Conservation (phyloP, 2,113 vertebrate genomes). For the Petroica traversi region DNA sequence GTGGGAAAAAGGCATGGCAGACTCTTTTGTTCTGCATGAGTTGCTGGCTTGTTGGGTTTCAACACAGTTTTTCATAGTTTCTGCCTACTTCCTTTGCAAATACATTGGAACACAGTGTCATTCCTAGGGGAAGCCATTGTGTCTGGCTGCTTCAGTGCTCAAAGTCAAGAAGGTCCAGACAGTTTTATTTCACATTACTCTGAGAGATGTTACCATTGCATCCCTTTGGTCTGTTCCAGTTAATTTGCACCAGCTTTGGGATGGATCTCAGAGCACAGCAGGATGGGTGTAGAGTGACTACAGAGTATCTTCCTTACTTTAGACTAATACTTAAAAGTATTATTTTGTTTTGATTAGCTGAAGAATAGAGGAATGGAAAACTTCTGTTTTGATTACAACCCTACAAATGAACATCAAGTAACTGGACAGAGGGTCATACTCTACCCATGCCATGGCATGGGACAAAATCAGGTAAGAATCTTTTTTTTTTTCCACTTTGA, state of each 20-base stretch:
- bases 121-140: not conserved
- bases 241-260: not conserved
- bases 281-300: not conserved
- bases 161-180: not conserved
- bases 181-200: not conserved
- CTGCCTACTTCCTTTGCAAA: not conserved
- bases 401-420: conserved; percentile 77
- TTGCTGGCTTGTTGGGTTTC: not conserved
- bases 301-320: not conserved
- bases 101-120: not conserved
- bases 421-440: conserved; percentile 83
- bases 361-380: conserved; percentile 83
- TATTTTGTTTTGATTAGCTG: conserved; percentile 75
- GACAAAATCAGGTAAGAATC: conserved; percentile 91
- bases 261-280: not conserved
- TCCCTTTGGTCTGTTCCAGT: not conserved
- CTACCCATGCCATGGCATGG: conserved; percentile 93
- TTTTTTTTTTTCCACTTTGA: not conserved
- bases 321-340: not conserved
- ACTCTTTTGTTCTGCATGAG: not conserved
- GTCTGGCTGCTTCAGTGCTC: not conserved
- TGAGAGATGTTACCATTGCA: not conserved
- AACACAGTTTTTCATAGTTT: not conserved
- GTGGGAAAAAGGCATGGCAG: not conserved
- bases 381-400: conserved; percentile 96